phyloP scores from a whole-genome alignment of 2,113 vertebrate genomes.

The Telmatochromis bifrenatus region DNA sequence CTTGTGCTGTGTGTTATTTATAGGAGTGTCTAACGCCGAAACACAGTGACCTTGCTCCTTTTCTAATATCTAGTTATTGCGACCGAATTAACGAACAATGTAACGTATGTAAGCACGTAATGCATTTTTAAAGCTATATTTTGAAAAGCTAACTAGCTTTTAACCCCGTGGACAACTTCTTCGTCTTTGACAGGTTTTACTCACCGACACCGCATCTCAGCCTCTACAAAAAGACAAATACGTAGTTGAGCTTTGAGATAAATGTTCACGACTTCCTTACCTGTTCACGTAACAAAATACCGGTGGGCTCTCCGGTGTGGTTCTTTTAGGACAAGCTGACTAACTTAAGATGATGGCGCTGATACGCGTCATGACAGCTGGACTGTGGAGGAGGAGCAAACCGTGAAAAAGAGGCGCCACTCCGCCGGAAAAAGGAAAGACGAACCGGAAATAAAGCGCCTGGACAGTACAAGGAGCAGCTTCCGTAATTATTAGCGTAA shows the following conservation, averaged over 20 bases:
- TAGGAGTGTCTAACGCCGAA: background rate
- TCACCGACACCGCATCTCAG: background rate
- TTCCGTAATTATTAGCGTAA: background rate
- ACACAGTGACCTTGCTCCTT: background rate
- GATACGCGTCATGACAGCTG: background rate
- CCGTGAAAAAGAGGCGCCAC: background rate
- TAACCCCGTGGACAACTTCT: background rate
- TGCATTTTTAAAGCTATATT: background rate
- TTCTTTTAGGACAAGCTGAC: background rate
- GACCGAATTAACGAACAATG: background rate
- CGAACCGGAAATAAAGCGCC: background rate
- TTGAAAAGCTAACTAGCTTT: background rate
- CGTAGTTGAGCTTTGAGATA: background rate
- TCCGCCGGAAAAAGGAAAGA: background rate
- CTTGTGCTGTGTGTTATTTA: background rate
- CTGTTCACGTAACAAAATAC: background rate
- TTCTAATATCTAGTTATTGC: background rate
- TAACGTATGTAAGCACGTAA: background rate
- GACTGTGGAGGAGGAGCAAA: background rate
- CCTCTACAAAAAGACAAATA: background rate
- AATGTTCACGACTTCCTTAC: background rate
- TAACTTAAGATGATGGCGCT: background rate
- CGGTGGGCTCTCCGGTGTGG: fast-evolving
- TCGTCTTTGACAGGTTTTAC: background rate
- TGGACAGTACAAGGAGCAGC: background rate